Base-by-base conservation (phyloP, 2,113 vertebrate species). In the Pollachius pollachius region DNA sequence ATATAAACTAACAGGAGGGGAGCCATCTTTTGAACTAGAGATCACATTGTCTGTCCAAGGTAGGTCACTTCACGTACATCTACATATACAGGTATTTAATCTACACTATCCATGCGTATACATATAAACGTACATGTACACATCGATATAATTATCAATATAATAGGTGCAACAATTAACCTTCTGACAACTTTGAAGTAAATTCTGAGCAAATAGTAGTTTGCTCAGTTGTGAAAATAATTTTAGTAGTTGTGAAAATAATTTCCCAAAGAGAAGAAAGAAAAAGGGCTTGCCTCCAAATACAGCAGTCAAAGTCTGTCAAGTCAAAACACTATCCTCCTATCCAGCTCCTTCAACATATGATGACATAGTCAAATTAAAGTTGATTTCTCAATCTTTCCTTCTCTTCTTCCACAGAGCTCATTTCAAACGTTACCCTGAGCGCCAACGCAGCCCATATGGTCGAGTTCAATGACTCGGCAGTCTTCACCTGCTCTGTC, bases 381-480 rank as follows among this genome's bases (percentile, higher is more conserved):
- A 7, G 15, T 67, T 52, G 11, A 59, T 60, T 70, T 60, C 15
- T 34, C 73, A 18, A 1, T 1, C 2, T 48, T 48, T 48, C 9
- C 41, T 48, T 13, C 41, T 48, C 41, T 48, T 1, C 41, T 48
- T 71, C 19, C 23, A n/a, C 80, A 93, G 92, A 65, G 52, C 80
- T 82, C 3, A 64, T 93, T 77, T 85, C 78, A 62, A 75, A 84
- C 18, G 85, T 87, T 41, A 78, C 73, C 4, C 0, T 89, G 66
- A 70, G 0, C 1, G 82, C 76, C 54, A 82, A 52, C 1, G 41
- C 16, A 18, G 82, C 74, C 34, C 18, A 84, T 58, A 73, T 90
- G 59, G 83, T 91, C 74, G 91, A 92, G 76, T 84, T 80, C 74
- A 92, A 88, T 25, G 80, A 84, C 75, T 86, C 84, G n/a, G 89